A percentile compares a stretch with the other conserved stretches of the same genome.
These are phyloP conservation scores for Diadophis punctatus DNA, from an alignment of 2,113 vertebrate species.

Conservation along the genomic window DNA sequence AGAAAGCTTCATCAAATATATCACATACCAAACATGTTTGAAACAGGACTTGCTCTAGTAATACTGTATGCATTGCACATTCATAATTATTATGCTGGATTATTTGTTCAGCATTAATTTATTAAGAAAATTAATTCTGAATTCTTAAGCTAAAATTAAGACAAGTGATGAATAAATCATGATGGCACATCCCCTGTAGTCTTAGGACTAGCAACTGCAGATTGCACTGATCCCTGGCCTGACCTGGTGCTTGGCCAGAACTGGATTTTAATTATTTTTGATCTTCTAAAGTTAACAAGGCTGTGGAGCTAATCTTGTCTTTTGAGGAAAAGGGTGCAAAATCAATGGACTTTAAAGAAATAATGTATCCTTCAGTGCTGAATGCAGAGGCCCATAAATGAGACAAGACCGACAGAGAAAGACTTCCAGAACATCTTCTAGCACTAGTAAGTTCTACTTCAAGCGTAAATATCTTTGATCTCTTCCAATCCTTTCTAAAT, in stretches of 20 bases:
- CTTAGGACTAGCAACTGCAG: background rate
- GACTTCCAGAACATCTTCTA: background rate
- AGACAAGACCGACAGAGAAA: background rate
- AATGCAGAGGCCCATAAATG: background rate
- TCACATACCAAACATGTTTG: background rate
- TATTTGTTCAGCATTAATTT: slow-evolving; percentile 19
- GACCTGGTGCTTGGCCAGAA: slow-evolving; percentile 9
- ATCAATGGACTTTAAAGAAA: background rate
- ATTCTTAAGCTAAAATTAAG: slow-evolving; percentile 6
- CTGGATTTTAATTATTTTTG: slow-evolving; percentile 21
- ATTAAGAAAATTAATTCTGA: slow-evolving; percentile 1
- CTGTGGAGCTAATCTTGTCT: background rate
- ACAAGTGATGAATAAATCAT: slow-evolving; percentile 23
- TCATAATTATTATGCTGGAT: slow-evolving; percentile 4
- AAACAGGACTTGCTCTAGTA: background rate
- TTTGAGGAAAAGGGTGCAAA: background rate
- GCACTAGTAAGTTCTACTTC: background rate
- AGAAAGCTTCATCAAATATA: background rate
- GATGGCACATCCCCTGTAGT: background rate
- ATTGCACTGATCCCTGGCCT: background rate
- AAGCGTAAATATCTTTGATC: slow-evolving; percentile 42
- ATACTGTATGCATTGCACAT: slow-evolving; percentile 3
- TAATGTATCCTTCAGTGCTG: background rate
- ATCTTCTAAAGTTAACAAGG: background rate
- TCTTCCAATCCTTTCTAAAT: slow-evolving; percentile 40